phyloP scores from a whole-genome alignment of 1,140 invertebrate species.

The Homarus americanus region DNA sequence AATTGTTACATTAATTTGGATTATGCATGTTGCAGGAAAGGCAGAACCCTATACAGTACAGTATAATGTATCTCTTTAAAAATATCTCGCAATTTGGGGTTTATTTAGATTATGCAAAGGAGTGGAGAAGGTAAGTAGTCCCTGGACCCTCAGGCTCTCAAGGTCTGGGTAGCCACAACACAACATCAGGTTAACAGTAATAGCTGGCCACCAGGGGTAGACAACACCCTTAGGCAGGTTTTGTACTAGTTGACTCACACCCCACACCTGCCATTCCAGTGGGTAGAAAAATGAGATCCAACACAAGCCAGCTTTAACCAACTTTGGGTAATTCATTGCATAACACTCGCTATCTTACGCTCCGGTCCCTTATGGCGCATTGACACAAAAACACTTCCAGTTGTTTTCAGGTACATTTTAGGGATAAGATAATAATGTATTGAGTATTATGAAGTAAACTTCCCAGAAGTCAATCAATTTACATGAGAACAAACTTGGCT shows the following conservation, averaged over 20 bases:
- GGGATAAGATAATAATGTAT: slow-evolving; percentile 18
- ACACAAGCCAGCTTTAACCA: slow-evolving; percentile 25
- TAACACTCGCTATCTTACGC: background rate
- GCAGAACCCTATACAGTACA: background rate
- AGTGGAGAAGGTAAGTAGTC: background rate
- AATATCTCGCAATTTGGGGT: background rate
- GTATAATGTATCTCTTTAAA: background rate
- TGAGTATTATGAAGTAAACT: slow-evolving; percentile 55
- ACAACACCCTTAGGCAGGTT: slow-evolving; percentile 52
- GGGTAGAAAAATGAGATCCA: slow-evolving; percentile 51
- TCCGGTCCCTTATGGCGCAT: slow-evolving; percentile 18
- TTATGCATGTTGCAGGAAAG: slow-evolving; percentile 40
- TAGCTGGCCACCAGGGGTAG: slow-evolving; percentile 24
- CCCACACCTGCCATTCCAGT: slow-evolving; percentile 31
- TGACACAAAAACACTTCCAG: slow-evolving; percentile 29
- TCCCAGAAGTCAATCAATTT: slow-evolving; percentile 21
- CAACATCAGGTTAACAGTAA: slow-evolving; percentile 42
- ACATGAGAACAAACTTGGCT: background rate
- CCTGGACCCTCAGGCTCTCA: background rate
- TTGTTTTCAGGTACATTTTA: slow-evolving; percentile 61
- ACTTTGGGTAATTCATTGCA: slow-evolving; percentile 9
- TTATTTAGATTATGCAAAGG: slow-evolving; percentile 9
- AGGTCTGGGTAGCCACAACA: slow-evolving; percentile 26
- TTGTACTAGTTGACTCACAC: slow-evolving; percentile 61
- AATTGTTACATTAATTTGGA: slow-evolving; percentile 13